phyloP scores from a whole-genome alignment of 2,888 invertebrate genomes.

The Hemistola chrysoprasaria region DNA sequence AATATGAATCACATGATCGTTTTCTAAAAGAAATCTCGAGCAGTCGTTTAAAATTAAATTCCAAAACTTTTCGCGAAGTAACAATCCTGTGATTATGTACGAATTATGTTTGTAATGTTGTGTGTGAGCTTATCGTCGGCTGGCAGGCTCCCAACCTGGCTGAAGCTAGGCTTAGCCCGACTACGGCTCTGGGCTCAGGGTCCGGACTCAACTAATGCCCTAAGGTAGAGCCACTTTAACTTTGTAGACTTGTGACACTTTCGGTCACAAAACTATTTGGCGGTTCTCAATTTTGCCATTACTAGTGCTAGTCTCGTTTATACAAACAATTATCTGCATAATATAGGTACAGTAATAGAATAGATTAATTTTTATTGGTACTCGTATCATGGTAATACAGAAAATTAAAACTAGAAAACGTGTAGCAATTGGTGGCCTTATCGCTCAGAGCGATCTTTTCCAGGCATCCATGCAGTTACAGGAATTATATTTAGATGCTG shows the following conservation, averaged over 20 bases:
- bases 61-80: conserved; percentile 8
- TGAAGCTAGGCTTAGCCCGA: conserved; percentile 43
- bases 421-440: no score
- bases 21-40: background rate
- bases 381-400: no score
- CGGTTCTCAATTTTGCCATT: no score
- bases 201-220: conserved; percentile 42
- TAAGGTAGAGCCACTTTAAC: conserved; percentile 25
- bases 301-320: no score
- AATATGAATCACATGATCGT: no score
- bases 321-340: no score
- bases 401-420: no score
- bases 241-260: conserved; percentile 21
- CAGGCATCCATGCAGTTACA: no score
- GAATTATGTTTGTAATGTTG: conserved; percentile 51
- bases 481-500: no score
- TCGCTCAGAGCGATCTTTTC: no score
- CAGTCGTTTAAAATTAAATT: background rate
- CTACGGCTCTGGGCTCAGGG: conserved; percentile 47
- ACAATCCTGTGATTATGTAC: conserved; percentile 39
- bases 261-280: background rate
- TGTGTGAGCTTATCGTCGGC: conserved; percentile 46
- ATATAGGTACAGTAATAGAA: no score
- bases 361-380: no score
- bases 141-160: conserved; percentile 54